Conservation (phyloP, 1,140 invertebrate genomes). For the Drosophila mojavensis region DNA sequence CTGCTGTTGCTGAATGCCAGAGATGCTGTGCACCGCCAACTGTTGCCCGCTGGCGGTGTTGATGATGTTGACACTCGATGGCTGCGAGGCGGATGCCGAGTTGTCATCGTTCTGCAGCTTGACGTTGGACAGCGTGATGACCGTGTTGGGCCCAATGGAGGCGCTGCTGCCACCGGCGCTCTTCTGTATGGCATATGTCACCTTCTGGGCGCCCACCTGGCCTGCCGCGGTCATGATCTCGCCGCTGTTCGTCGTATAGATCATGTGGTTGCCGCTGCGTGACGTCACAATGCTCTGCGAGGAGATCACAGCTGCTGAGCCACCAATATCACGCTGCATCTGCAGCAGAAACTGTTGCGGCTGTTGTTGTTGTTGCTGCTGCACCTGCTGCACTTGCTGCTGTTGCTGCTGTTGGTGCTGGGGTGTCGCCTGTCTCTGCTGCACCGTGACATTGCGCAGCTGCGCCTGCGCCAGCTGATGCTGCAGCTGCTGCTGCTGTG, state of each 20-base stretch:
- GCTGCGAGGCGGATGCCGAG: slow-evolving; percentile 28
- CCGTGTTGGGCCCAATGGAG: slow-evolving; percentile 71
- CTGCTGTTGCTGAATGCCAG: slow-evolving; percentile 58
- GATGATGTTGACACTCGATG: slow-evolving; percentile 73
- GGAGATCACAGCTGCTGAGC: slow-evolving; percentile 54
- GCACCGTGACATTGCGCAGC: slow-evolving; percentile 75
- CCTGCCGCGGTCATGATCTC: slow-evolving; percentile 60
- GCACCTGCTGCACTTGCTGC: slow-evolving; percentile 53
- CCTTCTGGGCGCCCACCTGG: slow-evolving; percentile 66
- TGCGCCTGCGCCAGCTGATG: slow-evolving; percentile 75
- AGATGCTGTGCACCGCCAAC: slow-evolving; percentile 78
- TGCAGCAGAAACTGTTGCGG: slow-evolving; percentile 69
- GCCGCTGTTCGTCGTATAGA: slow-evolving; percentile 76
- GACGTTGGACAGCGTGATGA: slow-evolving; percentile 78
- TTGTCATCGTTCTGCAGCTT: slow-evolving; percentile 71
- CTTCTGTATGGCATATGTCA: slow-evolving; percentile 75
- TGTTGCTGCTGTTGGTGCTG: slow-evolving; percentile 63
- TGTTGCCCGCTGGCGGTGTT: slow-evolving; percentile 79
- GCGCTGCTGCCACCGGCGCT: slow-evolving; percentile 42
- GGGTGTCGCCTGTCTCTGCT: slow-evolving; percentile 66
- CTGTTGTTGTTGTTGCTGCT: slow-evolving; percentile 48
- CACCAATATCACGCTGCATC: slow-evolving; percentile 68
- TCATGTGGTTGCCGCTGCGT: slow-evolving; percentile 77
- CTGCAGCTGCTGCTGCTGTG: slow-evolving; percentile 70
- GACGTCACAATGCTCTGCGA: slow-evolving; percentile 68